These are phyloP conservation scores for Acinonyx jubatus DNA, from an alignment of 2,113 vertebrate species.

Conservation along the genomic window DNA sequence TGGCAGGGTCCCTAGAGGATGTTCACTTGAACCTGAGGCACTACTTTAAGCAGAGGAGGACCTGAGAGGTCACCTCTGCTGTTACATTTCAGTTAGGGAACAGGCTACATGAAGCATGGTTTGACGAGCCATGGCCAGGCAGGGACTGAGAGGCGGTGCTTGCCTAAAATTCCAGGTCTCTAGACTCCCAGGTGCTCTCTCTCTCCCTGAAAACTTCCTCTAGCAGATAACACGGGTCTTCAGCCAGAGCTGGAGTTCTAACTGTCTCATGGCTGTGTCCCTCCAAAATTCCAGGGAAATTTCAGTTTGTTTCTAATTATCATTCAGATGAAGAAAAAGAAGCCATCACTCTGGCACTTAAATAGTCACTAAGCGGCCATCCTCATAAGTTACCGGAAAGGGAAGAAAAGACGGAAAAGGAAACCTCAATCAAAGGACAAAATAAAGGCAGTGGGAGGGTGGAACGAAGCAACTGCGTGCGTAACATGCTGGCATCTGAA, in stretches of 20 bases:
- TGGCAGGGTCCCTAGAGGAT: not conserved
- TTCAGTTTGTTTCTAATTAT: slow-evolving; percentile 39
- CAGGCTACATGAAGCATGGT: not conserved
- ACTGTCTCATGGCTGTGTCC: not conserved
- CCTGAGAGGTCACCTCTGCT: not conserved
- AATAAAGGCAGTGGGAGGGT: not conserved
- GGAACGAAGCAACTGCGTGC: not conserved
- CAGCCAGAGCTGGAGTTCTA: not conserved
- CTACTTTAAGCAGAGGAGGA: not conserved
- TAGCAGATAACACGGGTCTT: not conserved
- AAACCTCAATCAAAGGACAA: slow-evolving; percentile 3
- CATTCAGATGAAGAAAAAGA: not conserved
- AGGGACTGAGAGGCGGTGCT: not conserved
- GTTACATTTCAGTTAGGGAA: not conserved
- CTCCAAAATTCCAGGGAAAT: not conserved
- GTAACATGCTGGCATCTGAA: not conserved
- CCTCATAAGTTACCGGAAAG: not conserved
- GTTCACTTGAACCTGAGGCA: not conserved
- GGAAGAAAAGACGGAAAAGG: not conserved
- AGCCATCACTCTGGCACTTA: not conserved
- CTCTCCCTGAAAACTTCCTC: not conserved
- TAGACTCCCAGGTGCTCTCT: not conserved
- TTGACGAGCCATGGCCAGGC: not conserved
- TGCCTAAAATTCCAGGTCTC: not conserved
- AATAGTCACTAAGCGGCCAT: not conserved